Evolutionary conservation across 2,113 vertebrate genomes (phyloP).

Genomic region (Hydrochoerus hydrochaeris): DNA sequence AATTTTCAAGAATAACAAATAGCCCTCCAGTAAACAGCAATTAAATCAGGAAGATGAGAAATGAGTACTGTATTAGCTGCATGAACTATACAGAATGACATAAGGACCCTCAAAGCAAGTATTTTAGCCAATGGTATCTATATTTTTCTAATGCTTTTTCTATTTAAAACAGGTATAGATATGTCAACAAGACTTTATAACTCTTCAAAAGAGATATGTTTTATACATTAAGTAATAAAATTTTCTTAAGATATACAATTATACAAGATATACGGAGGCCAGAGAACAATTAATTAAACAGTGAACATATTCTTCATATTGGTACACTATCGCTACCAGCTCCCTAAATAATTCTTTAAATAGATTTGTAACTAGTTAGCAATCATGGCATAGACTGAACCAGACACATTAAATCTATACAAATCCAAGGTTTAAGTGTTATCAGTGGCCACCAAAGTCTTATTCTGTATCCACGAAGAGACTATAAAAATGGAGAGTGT

Average conservation of each 20-base stretch:
- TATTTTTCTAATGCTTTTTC: conserved; percentile 6
- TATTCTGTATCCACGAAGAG: neutral
- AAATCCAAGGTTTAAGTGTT: neutral
- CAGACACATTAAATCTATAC: neutral
- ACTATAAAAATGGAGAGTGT: neutral
- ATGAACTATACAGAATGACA: neutral
- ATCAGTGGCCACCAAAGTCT: neutral
- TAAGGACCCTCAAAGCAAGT: neutral
- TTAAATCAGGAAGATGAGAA: neutral
- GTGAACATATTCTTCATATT: neutral
- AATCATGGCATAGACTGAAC: neutral
- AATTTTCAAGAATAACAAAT: conserved; percentile 4
- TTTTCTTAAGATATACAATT: neutral
- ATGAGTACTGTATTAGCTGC: neutral
- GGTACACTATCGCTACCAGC: neutral
- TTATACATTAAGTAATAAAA: conserved; percentile 35
- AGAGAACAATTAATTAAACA: conserved; percentile 11
- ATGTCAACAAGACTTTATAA: conserved; percentile 15
- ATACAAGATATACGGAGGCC: neutral
- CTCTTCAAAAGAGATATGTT: neutral
- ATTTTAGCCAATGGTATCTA: neutral
- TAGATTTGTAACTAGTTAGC: neutral
- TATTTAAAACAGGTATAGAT: conserved; percentile 17
- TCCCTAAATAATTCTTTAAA: neutral
- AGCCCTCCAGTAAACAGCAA: neutral